Conservation (phyloP, 1,140 invertebrate genomes). For the Tetramorium alpestre region DNA sequence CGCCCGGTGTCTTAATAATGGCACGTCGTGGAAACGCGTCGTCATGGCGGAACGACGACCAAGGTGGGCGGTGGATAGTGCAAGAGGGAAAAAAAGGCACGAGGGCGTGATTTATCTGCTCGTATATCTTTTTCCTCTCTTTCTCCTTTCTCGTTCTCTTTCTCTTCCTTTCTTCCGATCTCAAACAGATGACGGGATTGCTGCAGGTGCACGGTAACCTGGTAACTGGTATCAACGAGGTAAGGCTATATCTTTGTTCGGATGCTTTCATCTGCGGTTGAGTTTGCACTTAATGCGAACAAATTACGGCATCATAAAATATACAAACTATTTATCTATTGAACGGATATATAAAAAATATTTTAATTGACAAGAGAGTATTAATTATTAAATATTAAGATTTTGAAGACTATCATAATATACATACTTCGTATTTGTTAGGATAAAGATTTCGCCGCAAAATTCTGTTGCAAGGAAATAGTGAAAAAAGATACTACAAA, state of each 20-base stretch:
- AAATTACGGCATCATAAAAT: conserved; percentile 41
- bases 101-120: conserved; percentile 72
- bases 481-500: not conserved
- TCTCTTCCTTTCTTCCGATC: conserved; percentile 50
- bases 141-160: conserved; percentile 26
- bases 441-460: not conserved
- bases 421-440: not conserved
- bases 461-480: not conserved
- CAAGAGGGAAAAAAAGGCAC: conserved; percentile 51
- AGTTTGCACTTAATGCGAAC: conserved; percentile 13
- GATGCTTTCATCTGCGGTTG: conserved; percentile 8
- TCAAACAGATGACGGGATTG: conserved; percentile 54
- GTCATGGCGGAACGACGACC: conserved; percentile 63
- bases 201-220: not conserved
- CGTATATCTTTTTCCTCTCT: conserved; percentile 57
- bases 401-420: not conserved
- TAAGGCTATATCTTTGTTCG: conserved; percentile 23
- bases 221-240: conserved; percentile 44
- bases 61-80: conserved; percentile 25
- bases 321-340: conserved; percentile 28
- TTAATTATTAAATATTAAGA: not conserved
- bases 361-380: not conserved
- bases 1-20: conserved; percentile 73
- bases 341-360: not conserved
- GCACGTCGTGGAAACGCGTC: conserved; percentile 64